These are phyloP conservation scores for Silurus meridionalis DNA, from an alignment of 2,113 vertebrate genomes.

Conservation along the genomic window DNA sequence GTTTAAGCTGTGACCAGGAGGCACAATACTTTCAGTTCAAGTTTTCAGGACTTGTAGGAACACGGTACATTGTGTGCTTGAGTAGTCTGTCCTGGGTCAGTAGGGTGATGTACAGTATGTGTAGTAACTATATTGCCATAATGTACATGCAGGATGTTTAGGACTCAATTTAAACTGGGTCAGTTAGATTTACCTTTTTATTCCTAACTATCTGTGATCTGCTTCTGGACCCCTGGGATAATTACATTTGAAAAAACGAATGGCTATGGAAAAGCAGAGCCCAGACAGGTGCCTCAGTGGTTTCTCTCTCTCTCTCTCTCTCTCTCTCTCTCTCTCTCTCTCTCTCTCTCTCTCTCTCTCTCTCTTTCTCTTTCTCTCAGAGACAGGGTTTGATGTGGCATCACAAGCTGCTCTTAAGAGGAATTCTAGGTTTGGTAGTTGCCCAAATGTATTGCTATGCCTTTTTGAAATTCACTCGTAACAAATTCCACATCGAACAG, in stretches of 20 bases:
- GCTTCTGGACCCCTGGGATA: not conserved
- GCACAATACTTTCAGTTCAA: not conserved
- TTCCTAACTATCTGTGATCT: not conserved
- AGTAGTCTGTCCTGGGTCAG: not conserved
- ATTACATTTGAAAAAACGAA: not conserved
- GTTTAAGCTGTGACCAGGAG: not conserved
- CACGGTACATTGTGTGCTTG: not conserved
- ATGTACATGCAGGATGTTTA: slow-evolving; percentile 9
- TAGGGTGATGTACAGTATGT: not conserved
- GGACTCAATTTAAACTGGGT: not conserved
- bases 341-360: not conserved
- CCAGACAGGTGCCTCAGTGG: not conserved
- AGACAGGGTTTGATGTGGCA: not conserved
- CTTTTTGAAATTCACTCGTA: not conserved
- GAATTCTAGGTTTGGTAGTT: not conserved
- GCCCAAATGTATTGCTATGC: not conserved
- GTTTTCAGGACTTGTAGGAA: not conserved
- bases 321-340: not conserved
- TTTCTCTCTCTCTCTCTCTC: not conserved
- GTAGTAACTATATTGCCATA: not conserved
- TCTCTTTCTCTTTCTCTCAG: not conserved
- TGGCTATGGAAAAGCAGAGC: not conserved
- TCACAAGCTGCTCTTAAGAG: not conserved
- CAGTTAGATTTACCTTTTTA: not conserved
- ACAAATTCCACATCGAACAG: not conserved